Evolutionary conservation across 2,888 invertebrate species (phyloP).

Genomic region (Lapara coniferarum): DNA sequence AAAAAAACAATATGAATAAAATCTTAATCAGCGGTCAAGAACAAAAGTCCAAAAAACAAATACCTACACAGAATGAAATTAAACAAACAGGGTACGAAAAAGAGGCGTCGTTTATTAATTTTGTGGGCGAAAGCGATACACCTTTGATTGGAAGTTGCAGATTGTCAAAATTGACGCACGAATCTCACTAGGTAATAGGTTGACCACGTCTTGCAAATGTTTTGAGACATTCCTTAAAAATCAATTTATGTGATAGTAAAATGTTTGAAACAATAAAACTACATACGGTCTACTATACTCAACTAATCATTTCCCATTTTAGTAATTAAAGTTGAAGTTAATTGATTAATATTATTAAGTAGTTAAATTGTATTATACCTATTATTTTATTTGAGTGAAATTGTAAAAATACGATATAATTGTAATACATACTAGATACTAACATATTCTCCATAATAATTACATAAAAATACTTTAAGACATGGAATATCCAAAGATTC

Average conservation of each 20-base stretch:
- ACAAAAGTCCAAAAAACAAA: slow-evolving; percentile 63
- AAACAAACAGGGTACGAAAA: slow-evolving; percentile 77
- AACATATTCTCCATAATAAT: no score
- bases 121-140: slow-evolving; percentile 60
- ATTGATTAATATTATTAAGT: no score
- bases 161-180: slow-evolving; percentile 75
- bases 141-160: slow-evolving; percentile 64
- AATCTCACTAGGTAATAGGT: slow-evolving; percentile 43
- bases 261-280: no score
- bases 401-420: no score
- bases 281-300: no score
- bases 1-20: slow-evolving; percentile 77
- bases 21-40: slow-evolving; percentile 77
- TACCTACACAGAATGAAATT: slow-evolving; percentile 53
- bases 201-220: slow-evolving; percentile 44
- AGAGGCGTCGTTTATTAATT: slow-evolving; percentile 79
- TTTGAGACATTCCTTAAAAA: neutral
- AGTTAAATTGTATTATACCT: no score
- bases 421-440: no score
- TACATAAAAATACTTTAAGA: no score
- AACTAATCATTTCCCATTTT: no score
- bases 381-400: no score
- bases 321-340: no score
- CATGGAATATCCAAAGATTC: no score
- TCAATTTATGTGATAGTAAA: neutral